Conservation (phyloP, 2,113 vertebrate species). For the Eptesicus fuscus region DNA sequence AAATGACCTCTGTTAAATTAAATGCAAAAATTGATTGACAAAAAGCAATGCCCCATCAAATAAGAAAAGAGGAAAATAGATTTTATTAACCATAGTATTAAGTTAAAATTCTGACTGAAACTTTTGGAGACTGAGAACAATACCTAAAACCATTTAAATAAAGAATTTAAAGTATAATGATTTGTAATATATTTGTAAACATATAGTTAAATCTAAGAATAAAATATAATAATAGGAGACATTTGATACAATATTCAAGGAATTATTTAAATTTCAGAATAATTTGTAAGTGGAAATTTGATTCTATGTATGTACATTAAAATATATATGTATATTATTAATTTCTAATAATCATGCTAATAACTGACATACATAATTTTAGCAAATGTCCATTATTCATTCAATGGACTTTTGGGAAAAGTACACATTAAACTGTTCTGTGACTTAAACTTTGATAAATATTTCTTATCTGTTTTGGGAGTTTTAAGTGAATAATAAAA, state of each 20-base stretch:
- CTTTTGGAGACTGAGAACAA: background rate
- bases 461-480: background rate
- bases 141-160: background rate
- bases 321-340: background rate
- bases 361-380: background rate
- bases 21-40: background rate
- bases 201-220: background rate
- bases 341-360: background rate
- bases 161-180: background rate
- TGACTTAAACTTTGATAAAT: background rate
- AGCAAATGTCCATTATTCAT: background rate
- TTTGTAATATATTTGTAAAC: background rate
- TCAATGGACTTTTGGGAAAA: background rate
- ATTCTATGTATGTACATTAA: background rate
- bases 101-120: constrained; percentile 7
- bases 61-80: background rate
- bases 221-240: background rate
- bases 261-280: background rate
- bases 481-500: background rate
- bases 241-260: background rate
- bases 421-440: background rate
- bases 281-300: background rate
- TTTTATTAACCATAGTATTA: background rate
- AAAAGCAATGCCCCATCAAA: background rate
- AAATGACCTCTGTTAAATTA: background rate